Evolutionary conservation across 1,140 invertebrate genomes (phyloP), one percentile per base, ranked within the genome.

Genomic region (Caenorhabditis inopinata): DNA sequence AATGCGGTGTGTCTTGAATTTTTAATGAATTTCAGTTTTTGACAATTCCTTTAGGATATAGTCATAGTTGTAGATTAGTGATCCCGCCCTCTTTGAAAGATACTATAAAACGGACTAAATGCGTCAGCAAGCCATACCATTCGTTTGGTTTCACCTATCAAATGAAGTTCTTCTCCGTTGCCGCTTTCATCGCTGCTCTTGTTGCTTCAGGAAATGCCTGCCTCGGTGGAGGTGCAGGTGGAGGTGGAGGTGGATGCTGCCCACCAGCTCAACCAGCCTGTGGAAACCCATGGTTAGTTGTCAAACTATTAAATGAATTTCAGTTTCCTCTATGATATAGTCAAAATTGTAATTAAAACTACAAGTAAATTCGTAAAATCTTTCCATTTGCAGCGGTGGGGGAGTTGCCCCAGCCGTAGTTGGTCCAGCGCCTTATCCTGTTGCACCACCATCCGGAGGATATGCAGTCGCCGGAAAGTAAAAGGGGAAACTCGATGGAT

Each of bases 161-260:
- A 42, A 68, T 68, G 58, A 68, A 68, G n/a, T 68, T 68, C 58
- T 68, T 68, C 58, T 68, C 58, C n/a, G 58, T 32, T 38, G 29
- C 58, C 21, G 58, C 58, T 21, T 68, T 68, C n/a, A 32, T 68
- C 32, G 58, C 58, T 9, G 58, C 58, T 21, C 58, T 68, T 11
- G 58, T 68, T 21, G 58, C 58, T 1, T 68, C 58, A 38, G 58
- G 58, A 68, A 68, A 68, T 9, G 58, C 58, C n/a, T 68, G 58
- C 32, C 58, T 68, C 58, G 58, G 58, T 38, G 58, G 58, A 68
- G 12, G 12, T 6, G 58, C 32, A 32, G 58, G 58, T 21, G 58
- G 51, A 58, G 51, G 51, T 58, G 51, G 51, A 14, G n/a, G 58
- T 68, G 58, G 18, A 47, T 68, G 58, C 58, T 68, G 58, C 32